These are phyloP conservation scores for Zonitis immaculata DNA, from an alignment of 2,888 invertebrate genomes.

Conservation along the genomic window DNA sequence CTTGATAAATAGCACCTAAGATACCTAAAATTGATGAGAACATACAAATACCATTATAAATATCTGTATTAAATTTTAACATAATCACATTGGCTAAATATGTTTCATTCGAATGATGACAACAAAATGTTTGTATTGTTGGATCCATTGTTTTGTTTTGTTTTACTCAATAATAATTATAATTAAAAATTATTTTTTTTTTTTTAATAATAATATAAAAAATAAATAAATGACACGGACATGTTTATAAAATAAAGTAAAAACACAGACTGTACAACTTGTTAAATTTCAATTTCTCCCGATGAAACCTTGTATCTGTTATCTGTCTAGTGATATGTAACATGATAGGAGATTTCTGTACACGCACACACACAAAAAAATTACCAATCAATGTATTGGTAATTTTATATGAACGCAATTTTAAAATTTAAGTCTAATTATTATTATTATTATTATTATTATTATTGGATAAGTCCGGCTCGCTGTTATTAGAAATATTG, in stretches of 20 bases:
- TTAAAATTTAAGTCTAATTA: too few species aligned
- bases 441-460: too few species aligned
- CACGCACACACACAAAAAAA: too few species aligned
- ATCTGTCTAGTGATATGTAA: not conserved
- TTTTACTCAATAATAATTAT: not conserved
- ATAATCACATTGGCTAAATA: slow-evolving; percentile 63
- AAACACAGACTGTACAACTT: not conserved
- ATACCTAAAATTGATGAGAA: slow-evolving; percentile 70
- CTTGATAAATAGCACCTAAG: slow-evolving; percentile 73
- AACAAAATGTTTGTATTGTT: slow-evolving; percentile 79
- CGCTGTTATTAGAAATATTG: too few species aligned
- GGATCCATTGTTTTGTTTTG: slow-evolving; percentile 56
- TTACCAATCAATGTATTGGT: too few species aligned
- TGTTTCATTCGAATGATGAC: slow-evolving; percentile 60
- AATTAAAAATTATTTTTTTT: not conserved
- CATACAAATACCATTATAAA: slow-evolving; percentile 70
- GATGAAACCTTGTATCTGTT: not conserved
- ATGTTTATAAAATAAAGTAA: not conserved
- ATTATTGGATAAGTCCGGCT: too few species aligned
- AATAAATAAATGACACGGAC: not conserved
- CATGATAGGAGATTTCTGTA: not conserved
- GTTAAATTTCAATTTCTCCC: not conserved
- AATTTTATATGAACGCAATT: too few species aligned
- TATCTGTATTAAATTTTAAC: slow-evolving; percentile 68
- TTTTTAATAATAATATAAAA: slow-evolving; percentile 3